A percentile compares a stretch with the other conserved stretches of the same genome.
Conservation (phyloP, 1,140 invertebrate genomes). For the Pseudobourletiella spinata region DNA sequence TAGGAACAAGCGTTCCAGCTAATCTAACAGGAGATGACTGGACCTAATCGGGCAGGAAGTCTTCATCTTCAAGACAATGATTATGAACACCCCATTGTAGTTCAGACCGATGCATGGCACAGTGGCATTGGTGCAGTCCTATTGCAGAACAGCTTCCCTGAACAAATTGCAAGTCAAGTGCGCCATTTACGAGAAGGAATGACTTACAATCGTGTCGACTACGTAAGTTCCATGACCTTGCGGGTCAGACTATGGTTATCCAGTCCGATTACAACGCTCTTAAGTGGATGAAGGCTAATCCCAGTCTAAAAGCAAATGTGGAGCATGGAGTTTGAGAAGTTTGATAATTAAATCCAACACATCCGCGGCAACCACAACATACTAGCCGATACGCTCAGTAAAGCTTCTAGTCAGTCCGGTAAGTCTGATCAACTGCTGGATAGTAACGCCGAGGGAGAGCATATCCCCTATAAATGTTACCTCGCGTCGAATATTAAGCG, state of each 20-base stretch:
- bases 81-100: conserved; percentile 15
- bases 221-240: conserved; percentile 21
- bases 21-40: conserved; percentile 14
- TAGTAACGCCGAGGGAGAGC: too few species aligned
- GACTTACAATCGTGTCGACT: conserved; percentile 20
- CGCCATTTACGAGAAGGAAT: conserved; percentile 16
- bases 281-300: conserved; percentile 6
- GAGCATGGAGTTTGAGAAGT: conserved; percentile 28
- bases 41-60: conserved; percentile 9
- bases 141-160: conserved; percentile 14
- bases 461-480: too few species aligned
- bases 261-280: conserved; percentile 22
- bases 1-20: conserved; percentile 28
- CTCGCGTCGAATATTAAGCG: too few species aligned
- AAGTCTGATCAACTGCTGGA: too few species aligned
- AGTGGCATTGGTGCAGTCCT: conserved; percentile 17
- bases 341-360: conserved; percentile 33
- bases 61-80: conserved; percentile 10
- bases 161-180: conserved; percentile 11
- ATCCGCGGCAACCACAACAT: conserved; percentile 36
- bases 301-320: conserved; percentile 24
- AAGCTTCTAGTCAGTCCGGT: too few species aligned
- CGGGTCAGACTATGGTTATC: conserved; percentile 21
- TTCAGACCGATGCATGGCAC: conserved; percentile 15
- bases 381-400: conserved; percentile 16